Percentiles rank a stretch among this genome's conserved stretches.
Evolutionary conservation across 2,888 invertebrate species (phyloP).

Genomic region (Chrysolina haemoptera): DNA sequence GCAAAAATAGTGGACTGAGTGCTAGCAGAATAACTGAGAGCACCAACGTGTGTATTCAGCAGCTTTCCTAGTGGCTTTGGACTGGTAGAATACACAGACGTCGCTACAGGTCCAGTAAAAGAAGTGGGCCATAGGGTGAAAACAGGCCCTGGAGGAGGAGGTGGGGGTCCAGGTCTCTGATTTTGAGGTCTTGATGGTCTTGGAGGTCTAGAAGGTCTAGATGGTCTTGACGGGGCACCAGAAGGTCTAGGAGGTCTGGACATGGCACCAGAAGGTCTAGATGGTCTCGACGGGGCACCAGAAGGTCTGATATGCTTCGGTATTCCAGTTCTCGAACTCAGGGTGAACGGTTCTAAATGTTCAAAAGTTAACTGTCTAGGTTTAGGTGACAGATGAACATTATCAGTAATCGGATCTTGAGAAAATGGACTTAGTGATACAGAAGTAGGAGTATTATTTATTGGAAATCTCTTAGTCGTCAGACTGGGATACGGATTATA

Average conservation of each 20-base stretch:
- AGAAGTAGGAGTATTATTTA: not conserved
- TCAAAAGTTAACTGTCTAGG: slow-evolving; percentile 21
- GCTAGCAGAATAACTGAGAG: slow-evolving; percentile 11
- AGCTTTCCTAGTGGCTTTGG: slow-evolving; percentile 18
- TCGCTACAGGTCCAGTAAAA: slow-evolving; percentile 40
- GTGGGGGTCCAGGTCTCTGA: slow-evolving; percentile 34
- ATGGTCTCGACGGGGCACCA: slow-evolving; percentile 25
- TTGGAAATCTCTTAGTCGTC: not conserved
- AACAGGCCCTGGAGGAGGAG: slow-evolving; percentile 38
- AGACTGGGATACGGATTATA: not conserved
- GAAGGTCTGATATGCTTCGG: slow-evolving; percentile 37
- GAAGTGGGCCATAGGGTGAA: slow-evolving; percentile 44
- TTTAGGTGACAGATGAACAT: slow-evolving; percentile 17
- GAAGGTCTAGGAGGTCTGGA: slow-evolving; percentile 28
- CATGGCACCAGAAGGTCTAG: slow-evolving; percentile 32
- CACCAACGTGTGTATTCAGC: not conserved
- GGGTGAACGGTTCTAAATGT: not conserved
- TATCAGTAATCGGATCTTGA: not conserved
- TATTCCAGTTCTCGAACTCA: slow-evolving; percentile 1
- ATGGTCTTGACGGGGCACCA: slow-evolving; percentile 28
- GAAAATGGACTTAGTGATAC: not conserved
- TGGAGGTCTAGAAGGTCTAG: slow-evolving; percentile 23
- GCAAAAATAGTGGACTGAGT: not conserved
- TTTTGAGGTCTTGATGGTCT: slow-evolving; percentile 35
- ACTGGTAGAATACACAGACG: slow-evolving; percentile 44